Base-by-base conservation (phyloP, 1,140 invertebrate genomes). In the Myzus persicae region DNA sequence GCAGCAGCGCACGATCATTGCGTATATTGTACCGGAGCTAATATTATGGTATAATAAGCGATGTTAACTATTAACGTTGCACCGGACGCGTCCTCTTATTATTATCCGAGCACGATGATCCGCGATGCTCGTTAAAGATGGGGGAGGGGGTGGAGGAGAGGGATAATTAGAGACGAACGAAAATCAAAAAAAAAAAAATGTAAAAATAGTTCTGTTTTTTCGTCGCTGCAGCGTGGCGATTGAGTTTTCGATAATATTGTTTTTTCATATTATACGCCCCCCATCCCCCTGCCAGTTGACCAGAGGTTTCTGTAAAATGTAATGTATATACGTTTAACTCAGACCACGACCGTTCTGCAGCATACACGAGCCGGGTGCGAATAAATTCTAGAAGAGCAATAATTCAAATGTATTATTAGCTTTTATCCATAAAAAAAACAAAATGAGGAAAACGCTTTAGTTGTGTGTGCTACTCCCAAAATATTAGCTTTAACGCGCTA, bases 301-400 rank as follows among this genome's bases (percentile, higher is more conserved):
- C 14, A 3, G 0, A 48, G 6, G 59, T 31, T 59, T 76, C 4
- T 76, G 31, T 67, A n/a, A n/a, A 22, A 59, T 59, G 31, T 44
- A 44, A n/a, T 44, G 7, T 59, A 59, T 51, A n/a, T 76, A 76
- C n/a, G 59, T n/a, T 67, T n/a, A 31, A 59, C 31, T 11, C 31
- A 59, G 11, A 31, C 26, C 54, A 8, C 54, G n/a, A 14, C 31
- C 18, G 5, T 9, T 2, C 48, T 20, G 20, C 4, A 18, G n/a
- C 59, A 6, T n/a, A 76, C 14, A 76, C 59, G 59, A 76, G 8
- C 59, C n/a, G 59, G 11, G n/a, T 6, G 18, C 59, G 59, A 76
- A 76, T 76, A 76, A 76, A 76, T 76, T 76, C n/a, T n/a, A 76
- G 59, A 76, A 76, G 59, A 20, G 59, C 59, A 76, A 76, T 76